Evolutionary conservation across 2,888 invertebrate genomes (phyloP), one percentile per base, ranked within the genome.

Genomic region (Eudemis profundana): DNA sequence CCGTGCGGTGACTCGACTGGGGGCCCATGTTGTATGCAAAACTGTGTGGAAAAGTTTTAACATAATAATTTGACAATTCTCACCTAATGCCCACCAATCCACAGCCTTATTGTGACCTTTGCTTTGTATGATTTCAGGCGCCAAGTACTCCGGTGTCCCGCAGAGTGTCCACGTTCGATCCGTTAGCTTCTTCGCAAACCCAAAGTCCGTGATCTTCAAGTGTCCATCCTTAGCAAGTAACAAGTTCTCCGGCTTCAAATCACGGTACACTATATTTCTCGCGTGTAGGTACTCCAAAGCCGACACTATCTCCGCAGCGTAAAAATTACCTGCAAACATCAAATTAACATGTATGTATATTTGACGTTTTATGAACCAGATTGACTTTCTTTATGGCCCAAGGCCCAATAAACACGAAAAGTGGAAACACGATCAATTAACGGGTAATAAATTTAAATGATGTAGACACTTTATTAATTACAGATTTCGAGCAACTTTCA

Each of bases 71-170:
- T 29, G 5, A 19, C 14, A 47, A 33, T 61, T 77, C 92, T 87
- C 85, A 96, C 96, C 99, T 79, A 99, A 93, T 17, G 99, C 98
- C 99, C 99, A 99, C 98, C 98, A 99, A 84, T 99, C 99, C 0
- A 99, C 99, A 5, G 98, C 98, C 84, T 97, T 98, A 84, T 99
- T 99, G 90, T 99, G 99, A 38, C 99, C 99, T 93, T 98, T 98
- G 76, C 98, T 98, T 86, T 98, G 98, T 75, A 99, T 98, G 72
- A 99, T 98, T 91, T 99, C 98, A 12, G 98, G 98, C 49, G 99
- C 99, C 70, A 99, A 93, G 87, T 99, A 99, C 86, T 99, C 99
- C 0, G 99, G 98, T 0, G 99, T 99, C 0, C 98, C 98, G 83
- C 98, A 98, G 50, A 98, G 86, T 0, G 98, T 98, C 98, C 98